Evolutionary conservation across 2,888 invertebrate genomes (phyloP).

Genomic region (Helleia helle): DNA sequence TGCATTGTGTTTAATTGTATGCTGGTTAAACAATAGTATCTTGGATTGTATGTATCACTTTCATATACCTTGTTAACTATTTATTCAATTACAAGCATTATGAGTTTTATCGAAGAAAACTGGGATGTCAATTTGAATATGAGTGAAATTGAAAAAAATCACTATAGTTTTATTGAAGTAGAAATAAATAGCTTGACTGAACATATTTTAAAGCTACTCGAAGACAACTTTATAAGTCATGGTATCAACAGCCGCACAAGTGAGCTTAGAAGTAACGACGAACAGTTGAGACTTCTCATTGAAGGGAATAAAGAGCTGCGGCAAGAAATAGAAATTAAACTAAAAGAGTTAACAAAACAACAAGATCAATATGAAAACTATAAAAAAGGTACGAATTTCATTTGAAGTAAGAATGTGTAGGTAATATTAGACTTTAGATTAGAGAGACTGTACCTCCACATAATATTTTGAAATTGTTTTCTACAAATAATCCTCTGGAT

Average conservation of each 20-base stretch:
- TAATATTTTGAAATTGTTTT: too few species aligned
- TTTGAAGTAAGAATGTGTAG: too few species aligned
- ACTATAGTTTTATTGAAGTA: slow-evolving; percentile 29
- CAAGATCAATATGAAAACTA: slow-evolving; percentile 43
- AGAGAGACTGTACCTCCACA: too few species aligned
- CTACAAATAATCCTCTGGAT: too few species aligned
- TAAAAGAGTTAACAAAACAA: slow-evolving; percentile 35
- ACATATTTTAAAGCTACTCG: slow-evolving; percentile 29
- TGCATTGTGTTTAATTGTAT: too few species aligned
- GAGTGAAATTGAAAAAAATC: slow-evolving; percentile 26
- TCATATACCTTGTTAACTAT: too few species aligned
- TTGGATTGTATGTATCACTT: too few species aligned
- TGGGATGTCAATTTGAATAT: slow-evolving; percentile 34
- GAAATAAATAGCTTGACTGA: slow-evolving; percentile 28
- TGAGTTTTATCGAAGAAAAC: slow-evolving; percentile 39
- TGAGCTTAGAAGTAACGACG: slow-evolving; percentile 33
- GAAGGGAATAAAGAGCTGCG: slow-evolving; percentile 46
- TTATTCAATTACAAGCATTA: slow-evolving; percentile 21
- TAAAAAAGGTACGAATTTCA: slow-evolving; percentile 41
- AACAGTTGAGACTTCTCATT: slow-evolving; percentile 36
- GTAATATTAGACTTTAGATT: too few species aligned
- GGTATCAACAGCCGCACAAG: slow-evolving; percentile 26
- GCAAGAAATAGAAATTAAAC: slow-evolving; percentile 39
- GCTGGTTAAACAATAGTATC: too few species aligned
- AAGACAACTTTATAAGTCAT: slow-evolving; percentile 33